Percentiles rank a stretch among this genome's conserved stretches.
phyloP scores from a whole-genome alignment of 2,113 vertebrate species.

The Epinephelus lanceolatus region DNA sequence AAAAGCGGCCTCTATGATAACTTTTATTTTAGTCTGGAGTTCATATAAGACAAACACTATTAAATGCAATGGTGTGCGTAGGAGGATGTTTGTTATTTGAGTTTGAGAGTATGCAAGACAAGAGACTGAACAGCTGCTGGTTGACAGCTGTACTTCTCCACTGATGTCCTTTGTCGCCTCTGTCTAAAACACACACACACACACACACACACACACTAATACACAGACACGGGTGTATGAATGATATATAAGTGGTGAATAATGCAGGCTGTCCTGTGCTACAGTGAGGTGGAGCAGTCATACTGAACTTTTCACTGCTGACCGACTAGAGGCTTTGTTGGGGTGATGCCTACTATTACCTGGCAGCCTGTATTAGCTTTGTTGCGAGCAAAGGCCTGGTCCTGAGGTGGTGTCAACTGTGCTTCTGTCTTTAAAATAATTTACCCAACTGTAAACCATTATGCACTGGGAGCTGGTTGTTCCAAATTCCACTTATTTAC shows the following conservation, averaged over 20 bases:
- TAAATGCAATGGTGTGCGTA: conserved; percentile 27
- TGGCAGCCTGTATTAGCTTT: conserved; percentile 41
- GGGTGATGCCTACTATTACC: conserved; percentile 38
- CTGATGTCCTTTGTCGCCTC: conserved; percentile 30
- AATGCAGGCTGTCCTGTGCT: conserved; percentile 69
- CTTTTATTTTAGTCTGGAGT: conserved; percentile 40
- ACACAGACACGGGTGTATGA: conserved; percentile 57
- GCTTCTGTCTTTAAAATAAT: background rate
- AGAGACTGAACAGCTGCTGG: conserved; percentile 42
- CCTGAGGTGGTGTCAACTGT: conserved; percentile 10
- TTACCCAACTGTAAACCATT: background rate
- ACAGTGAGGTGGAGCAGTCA: conserved; percentile 56
- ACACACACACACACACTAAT: conserved; percentile 26
- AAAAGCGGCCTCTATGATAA: conserved; percentile 4
- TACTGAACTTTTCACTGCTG: conserved; percentile 66
- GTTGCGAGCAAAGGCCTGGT: conserved; percentile 8
- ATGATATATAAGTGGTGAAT: conserved; percentile 77
- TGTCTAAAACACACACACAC: conserved; percentile 20
- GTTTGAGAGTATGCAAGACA: conserved; percentile 6
- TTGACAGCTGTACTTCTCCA: conserved; percentile 45
- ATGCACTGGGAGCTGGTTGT: background rate
- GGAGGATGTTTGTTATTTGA: conserved; percentile 34
- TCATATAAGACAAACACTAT: conserved; percentile 28
- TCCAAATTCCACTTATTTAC: background rate
- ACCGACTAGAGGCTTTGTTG: conserved; percentile 39